phyloP scores from a whole-genome alignment of 2,888 invertebrate genomes.

The Eupithecia exiguata region DNA sequence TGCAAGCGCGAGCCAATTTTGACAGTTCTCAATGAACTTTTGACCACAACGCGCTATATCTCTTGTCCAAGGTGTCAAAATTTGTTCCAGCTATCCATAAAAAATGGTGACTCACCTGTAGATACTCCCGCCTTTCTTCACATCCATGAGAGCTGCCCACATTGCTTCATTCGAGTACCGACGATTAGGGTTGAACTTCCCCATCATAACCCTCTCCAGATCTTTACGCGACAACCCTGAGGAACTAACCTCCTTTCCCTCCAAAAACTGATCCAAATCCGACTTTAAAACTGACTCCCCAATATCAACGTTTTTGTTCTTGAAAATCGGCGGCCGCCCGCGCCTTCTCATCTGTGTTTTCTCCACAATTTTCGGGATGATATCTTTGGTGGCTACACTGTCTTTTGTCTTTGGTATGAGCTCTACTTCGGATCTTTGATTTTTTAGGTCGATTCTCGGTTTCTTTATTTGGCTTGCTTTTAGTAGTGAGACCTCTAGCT shows the following conservation, averaged over 20 bases:
- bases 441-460: slow-evolving; percentile 58
- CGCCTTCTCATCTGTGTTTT: slow-evolving; percentile 66
- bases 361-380: slow-evolving; percentile 63
- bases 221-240: slow-evolving; percentile 79
- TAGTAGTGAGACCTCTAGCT: slow-evolving; percentile 75
- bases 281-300: slow-evolving; percentile 77
- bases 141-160: slow-evolving; percentile 85
- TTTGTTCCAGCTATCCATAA: neutral
- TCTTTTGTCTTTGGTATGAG: slow-evolving; percentile 71
- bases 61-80: neutral
- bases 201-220: slow-evolving; percentile 81
- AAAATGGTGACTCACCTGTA: slow-evolving; percentile 74
- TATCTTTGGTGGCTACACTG: slow-evolving; percentile 56
- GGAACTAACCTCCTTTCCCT: slow-evolving; percentile 79
- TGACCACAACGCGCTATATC: neutral
- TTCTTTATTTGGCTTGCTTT: slow-evolving; percentile 71
- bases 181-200: slow-evolving; percentile 79
- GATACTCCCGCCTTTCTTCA: slow-evolving; percentile 84
- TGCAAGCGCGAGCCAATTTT: neutral
- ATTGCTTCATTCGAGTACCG: slow-evolving; percentile 81
- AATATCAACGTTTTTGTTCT: slow-evolving; percentile 75
- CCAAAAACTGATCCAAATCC: slow-evolving; percentile 79
- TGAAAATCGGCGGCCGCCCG: slow-evolving; percentile 76
- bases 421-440: slow-evolving; percentile 73
- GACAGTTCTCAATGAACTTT: neutral